Evolutionary conservation across 1,140 invertebrate species (phyloP).

Genomic region (Nasonia longicornis): DNA sequence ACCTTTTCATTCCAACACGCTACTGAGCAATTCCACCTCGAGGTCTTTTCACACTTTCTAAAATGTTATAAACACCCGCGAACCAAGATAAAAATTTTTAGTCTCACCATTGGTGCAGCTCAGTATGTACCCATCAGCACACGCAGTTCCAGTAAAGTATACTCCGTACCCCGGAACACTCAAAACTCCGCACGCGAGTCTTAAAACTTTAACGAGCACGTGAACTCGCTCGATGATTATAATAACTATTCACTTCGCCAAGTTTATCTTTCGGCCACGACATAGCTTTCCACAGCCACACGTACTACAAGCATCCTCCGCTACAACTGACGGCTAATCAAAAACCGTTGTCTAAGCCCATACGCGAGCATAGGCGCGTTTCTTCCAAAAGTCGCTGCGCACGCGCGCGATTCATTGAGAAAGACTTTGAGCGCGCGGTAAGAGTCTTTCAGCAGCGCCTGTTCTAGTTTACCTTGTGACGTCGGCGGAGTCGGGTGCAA

Average conservation of each 20-base stretch:
- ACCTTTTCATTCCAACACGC: neutral
- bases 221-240: neutral
- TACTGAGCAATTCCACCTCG: neutral
- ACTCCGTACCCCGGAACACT: neutral
- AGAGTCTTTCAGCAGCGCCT: neutral
- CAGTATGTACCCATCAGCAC: too few species aligned
- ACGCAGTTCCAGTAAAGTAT: neutral
- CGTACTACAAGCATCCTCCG: neutral
- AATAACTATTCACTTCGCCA: neutral
- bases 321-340: neutral
- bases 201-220: neutral
- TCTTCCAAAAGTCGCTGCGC: neutral
- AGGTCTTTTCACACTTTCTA: neutral
- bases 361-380: too few species aligned
- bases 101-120: too few species aligned
- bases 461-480: conserved; percentile 35
- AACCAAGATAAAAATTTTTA: too few species aligned
- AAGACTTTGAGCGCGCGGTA: neutral
- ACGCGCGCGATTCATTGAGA: neutral
- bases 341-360: neutral
- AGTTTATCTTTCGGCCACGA: too few species aligned
- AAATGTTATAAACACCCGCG: neutral
- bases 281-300: neutral
- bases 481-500: neutral
- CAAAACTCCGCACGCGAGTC: neutral